Evolutionary conservation across 2,797 vertebrate genomes (phyloP), one percentile per base, ranked within the genome.

Genomic region (Scolopax rusticola): DNA sequence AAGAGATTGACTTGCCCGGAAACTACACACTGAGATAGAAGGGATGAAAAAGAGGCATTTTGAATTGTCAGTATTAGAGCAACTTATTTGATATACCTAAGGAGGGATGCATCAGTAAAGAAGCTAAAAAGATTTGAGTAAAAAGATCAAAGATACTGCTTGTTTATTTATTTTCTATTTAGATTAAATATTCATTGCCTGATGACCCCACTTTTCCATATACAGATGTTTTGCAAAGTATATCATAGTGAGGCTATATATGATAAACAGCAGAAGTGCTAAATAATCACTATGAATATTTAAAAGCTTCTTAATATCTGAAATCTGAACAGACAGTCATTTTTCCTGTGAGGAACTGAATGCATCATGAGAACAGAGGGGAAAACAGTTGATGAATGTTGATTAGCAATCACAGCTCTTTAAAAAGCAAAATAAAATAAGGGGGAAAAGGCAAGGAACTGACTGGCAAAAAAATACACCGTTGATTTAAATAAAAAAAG

Each of bases 241-340:
- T 17, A 30, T 57, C 32, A 45, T 6, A 63, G 45, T 40, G 32
- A 69, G 11, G 30, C 8, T 68, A 50, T 48, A 10, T 48, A 33
- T 47, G 47, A 69, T 47, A 61, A 89, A 78, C 28, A 84, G 32
- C 33, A 61, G 28, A 95, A 93, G 36, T 87, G 67, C 74, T 95
- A 84, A 94, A 78, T 87, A 89, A 87, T 76, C 69, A 77, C n/a
- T 40, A 79, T 40, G 73, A 82, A 83, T 87, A 93, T 61, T 95
- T 59, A 73, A 88, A 82, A 71, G 43, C n/a, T 71, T 80, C 57
- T 32, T 64, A 59, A 45, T 77, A 74, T 86, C 71, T 67, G 85
- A 80, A 94, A 87, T 85, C 40, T 93, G 69, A 81, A 81, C 24
- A 87, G 51, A 1, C 33, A 87, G 82, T 24, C 32, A 53, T 69